Evolutionary conservation across 2,797 vertebrate genomes (phyloP), one percentile per base, ranked within the genome.

Genomic region (Lycodopsis pacificus): DNA sequence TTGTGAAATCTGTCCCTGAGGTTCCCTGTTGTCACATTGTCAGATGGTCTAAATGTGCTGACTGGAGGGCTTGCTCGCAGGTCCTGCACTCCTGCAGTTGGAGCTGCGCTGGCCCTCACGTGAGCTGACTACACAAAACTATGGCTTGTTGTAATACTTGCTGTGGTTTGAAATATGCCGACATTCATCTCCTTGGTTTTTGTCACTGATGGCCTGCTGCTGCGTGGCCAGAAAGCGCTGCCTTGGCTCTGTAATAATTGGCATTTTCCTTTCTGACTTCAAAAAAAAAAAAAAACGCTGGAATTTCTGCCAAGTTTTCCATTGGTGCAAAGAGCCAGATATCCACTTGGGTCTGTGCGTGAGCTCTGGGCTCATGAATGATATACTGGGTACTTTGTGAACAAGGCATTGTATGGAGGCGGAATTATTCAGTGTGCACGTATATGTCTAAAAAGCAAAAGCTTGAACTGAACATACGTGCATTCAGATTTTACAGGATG

Each of bases 291-390:
- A 11, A 80, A 77, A 48, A 54, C 73, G 66, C 84, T 86, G 88
- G 85, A 92, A 90, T 84, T 75, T 46, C 49, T 44, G 68, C 92
- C 85, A 91, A 53, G 61, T 85, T 93, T 93, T 93, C 86, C 90
- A 7, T 62, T 65, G 65, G 82, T 44, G 22, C 77, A 71, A 10
- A 4, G 54, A 59, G 84, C 81, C 82, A 76, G 71, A 79, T 82
- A 75, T 84, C 68, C 83, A 61, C 72, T 32, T 53, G 67, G 54
- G 38, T 75, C 22, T 69, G 71, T 80, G 65, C 48, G 25, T 0
- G 13, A 77, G 74, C 73, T 74, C 48, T 30, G 66, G 51, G 51
- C 84, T 79, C 57, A 78, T 86, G 84, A 90, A 79, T 84, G 65
- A 71, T n/a, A 59, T 6, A 36, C 42, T 77, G 66, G 54, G 51